Percentiles rank a stretch among this genome's conserved stretches.
Conservation (phyloP, 2,888 invertebrate species). For the Euzophera pinguis region DNA sequence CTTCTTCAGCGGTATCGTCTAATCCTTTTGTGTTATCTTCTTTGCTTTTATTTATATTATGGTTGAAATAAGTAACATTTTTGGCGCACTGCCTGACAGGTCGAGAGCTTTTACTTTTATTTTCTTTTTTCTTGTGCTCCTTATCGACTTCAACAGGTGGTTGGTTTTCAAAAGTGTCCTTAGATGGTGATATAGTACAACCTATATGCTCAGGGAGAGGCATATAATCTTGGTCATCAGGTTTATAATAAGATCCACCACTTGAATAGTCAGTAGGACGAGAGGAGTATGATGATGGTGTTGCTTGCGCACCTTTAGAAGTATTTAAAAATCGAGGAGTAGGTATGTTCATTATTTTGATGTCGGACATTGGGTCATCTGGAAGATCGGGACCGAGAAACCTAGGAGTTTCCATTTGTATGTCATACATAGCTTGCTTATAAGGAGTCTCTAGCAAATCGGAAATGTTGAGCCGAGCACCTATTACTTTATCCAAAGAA, state of each 20-base stretch:
- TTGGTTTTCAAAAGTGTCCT: conserved; percentile 27
- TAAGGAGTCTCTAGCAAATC: conserved; percentile 80
- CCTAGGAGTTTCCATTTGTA: conserved; percentile 78
- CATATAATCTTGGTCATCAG: conserved; percentile 79
- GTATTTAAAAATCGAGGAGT: conserved; percentile 78
- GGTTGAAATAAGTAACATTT: conserved; percentile 65
- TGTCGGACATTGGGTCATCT: conserved; percentile 68
- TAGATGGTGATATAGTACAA: conserved; percentile 39
- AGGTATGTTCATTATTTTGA: conserved; percentile 78
- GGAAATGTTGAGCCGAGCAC: conserved; percentile 66
- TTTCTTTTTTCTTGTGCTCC: conserved; percentile 28
- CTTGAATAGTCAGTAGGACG: conserved; percentile 81
- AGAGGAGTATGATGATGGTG: conserved; percentile 67
- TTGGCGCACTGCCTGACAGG: conserved; percentile 67
- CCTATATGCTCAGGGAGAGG: conserved; percentile 46
- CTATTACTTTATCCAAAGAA: conserved; percentile 62
- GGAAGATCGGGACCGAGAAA: conserved; percentile 68
- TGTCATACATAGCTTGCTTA: conserved; percentile 70
- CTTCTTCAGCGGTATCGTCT: conserved; percentile 34
- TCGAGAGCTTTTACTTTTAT: conserved; percentile 33
- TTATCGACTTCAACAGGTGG: conserved; percentile 25
- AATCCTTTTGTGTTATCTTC: conserved; percentile 31
- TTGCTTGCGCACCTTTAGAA: conserved; percentile 51
- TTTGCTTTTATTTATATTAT: conserved; percentile 14
- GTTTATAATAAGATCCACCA: conserved; percentile 82